A percentile compares a stretch with the other conserved stretches of the same genome.
Evolutionary conservation across 1,140 invertebrate species (phyloP).

Genomic region (Muscidifurax raptorellus): DNA sequence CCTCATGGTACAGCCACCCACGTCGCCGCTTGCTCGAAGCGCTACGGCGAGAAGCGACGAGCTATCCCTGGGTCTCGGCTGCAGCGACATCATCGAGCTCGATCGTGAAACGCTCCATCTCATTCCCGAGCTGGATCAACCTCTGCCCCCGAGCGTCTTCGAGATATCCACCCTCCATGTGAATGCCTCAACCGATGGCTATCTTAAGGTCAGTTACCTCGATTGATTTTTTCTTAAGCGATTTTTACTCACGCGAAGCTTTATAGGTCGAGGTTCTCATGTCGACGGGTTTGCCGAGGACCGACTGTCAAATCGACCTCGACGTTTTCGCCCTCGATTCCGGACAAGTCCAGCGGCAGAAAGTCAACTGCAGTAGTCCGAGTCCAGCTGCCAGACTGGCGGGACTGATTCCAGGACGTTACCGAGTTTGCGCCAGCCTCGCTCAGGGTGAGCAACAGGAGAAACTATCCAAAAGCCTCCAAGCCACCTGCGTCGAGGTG

Average conservation of each 20-base stretch:
- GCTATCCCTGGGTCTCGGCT: conserved; percentile 74
- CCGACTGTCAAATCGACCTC: conserved; percentile 62
- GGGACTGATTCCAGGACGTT: conserved; percentile 66
- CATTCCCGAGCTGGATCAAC: conserved; percentile 15
- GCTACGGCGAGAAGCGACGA: conserved; percentile 65
- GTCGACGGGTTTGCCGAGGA: neutral
- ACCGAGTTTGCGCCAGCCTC: conserved; percentile 70
- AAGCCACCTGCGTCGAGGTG: conserved; percentile 67
- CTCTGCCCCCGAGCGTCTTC: conserved; percentile 46
- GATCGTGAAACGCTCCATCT: conserved; percentile 60
- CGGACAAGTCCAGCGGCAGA: conserved; percentile 61
- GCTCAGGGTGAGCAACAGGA: conserved; percentile 50
- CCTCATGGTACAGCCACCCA: conserved; percentile 67
- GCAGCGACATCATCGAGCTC: conserved; percentile 75
- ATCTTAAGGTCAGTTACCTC: conserved; percentile 53
- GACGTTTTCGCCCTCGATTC: conserved; percentile 65
- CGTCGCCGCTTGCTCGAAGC: neutral
- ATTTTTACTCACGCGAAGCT: neutral
- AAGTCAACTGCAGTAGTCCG: conserved; percentile 65
- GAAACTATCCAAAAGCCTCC: neutral
- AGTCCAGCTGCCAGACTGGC: conserved; percentile 60
- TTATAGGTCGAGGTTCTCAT: conserved; percentile 31
- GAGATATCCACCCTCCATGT: conserved; percentile 68
- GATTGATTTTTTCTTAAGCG: neutral
- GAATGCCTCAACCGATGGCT: conserved; percentile 66